Evolutionary conservation across 2,888 invertebrate species (phyloP).

Genomic region (Heliconius aoede): DNA sequence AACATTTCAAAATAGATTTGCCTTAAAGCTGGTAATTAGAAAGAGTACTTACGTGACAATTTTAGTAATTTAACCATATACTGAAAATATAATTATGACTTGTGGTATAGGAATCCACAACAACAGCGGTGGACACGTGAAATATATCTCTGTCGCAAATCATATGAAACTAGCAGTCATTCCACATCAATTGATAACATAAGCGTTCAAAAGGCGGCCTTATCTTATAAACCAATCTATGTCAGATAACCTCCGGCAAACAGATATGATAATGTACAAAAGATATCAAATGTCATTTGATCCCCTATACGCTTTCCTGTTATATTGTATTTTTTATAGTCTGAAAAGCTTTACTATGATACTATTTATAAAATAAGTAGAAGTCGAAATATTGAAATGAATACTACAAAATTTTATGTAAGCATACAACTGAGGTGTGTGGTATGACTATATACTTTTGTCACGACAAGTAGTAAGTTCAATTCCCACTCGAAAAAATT

Average conservation of each 20-base stretch:
- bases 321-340: neutral
- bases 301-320: neutral
- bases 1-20: neutral
- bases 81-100: neutral
- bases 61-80: too few relatives aligned
- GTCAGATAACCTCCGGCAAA: conserved; percentile 8
- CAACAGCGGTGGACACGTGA: neutral
- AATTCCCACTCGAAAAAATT: too few relatives aligned
- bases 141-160: neutral
- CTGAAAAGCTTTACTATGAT: neutral
- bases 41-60: neutral
- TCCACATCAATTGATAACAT: neutral
- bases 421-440: neutral
- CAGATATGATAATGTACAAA: neutral
- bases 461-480: too few relatives aligned
- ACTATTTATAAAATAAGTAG: neutral
- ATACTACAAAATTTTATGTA: neutral
- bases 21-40: neutral
- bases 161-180: neutral
- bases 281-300: conserved; percentile 17
- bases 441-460: too few relatives aligned
- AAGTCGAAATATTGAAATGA: neutral
- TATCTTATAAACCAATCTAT: conserved; percentile 6
- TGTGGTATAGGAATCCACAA: neutral
- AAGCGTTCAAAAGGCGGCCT: neutral